Conservation (phyloP, 2,888 invertebrate genomes). For the Bugulina stolonifera region DNA sequence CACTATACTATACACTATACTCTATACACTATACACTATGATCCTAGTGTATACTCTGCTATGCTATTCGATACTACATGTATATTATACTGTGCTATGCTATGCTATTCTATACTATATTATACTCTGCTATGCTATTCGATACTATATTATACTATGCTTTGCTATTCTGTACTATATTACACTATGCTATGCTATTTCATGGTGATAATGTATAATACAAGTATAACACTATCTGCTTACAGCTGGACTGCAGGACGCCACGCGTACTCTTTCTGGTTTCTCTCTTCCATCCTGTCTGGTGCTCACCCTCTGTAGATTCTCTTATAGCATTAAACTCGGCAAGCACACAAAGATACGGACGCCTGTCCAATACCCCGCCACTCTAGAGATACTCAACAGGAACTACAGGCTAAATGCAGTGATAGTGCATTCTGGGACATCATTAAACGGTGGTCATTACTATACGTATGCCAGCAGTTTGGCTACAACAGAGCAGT, state of each 20-base stretch:
- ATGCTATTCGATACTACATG: too few species aligned
- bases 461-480: slow-evolving; percentile 71
- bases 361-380: slow-evolving; percentile 54
- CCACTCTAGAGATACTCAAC: slow-evolving; percentile 40
- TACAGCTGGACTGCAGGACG: slow-evolving; percentile 63
- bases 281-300: slow-evolving; percentile 71
- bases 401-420: slow-evolving; percentile 70
- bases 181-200: too few species aligned
- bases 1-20: too few species aligned
- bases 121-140: too few species aligned
- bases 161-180: too few species aligned
- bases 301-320: slow-evolving; percentile 74
- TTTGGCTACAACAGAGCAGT: slow-evolving; percentile 32
- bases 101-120: too few species aligned
- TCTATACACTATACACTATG: too few species aligned
- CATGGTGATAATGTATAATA: too few species aligned
- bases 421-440: slow-evolving; percentile 77
- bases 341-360: slow-evolving; percentile 74
- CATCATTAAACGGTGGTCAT: slow-evolving; percentile 77
- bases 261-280: slow-evolving; percentile 66
- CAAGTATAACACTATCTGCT: not conserved
- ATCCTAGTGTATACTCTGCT: too few species aligned
- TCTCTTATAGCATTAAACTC: slow-evolving; percentile 66
- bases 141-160: too few species aligned
- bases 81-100: too few species aligned